These are phyloP conservation scores for Acanthiza pusilla DNA, from an alignment of 2,797 vertebrate genomes.

Conservation along the genomic window DNA sequence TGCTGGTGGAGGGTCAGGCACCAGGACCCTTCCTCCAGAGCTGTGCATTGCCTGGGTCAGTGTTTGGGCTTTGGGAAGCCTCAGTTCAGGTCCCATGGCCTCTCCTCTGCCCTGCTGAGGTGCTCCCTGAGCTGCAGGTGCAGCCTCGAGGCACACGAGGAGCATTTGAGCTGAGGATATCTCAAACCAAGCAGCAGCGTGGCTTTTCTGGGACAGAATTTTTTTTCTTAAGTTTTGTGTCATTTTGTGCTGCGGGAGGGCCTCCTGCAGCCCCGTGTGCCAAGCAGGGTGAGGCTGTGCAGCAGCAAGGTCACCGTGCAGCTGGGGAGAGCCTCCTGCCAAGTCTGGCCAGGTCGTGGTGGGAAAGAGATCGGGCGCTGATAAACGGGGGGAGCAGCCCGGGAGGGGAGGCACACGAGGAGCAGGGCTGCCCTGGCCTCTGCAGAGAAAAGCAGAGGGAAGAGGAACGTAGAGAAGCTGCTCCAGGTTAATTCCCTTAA, in stretches of 20 bases:
- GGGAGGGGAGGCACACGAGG: not conserved
- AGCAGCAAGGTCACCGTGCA: constrained; percentile 32
- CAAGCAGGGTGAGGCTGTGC: not conserved
- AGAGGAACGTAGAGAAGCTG: not conserved
- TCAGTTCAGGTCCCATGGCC: accelerated
- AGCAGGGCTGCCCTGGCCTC: not conserved
- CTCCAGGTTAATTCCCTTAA: not conserved
- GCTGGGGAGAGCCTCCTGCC: constrained; percentile 48
- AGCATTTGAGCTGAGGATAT: not conserved
- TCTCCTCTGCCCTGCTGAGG: not conserved
- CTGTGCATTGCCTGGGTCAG: accelerated
- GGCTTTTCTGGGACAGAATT: not conserved
- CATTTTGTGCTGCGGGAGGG: not conserved
- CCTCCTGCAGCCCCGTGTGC: not conserved
- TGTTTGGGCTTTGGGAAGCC: accelerated
- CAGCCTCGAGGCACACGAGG: accelerated
- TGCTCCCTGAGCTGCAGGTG: not conserved
- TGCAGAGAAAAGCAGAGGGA: not conserved
- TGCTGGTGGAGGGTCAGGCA: not conserved
- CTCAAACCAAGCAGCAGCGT: not conserved
- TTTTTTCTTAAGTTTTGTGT: not conserved
- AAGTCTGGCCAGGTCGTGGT: not conserved
- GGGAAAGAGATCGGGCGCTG: constrained; percentile 8
- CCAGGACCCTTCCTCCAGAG: not conserved
- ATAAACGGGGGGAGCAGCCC: not conserved